phyloP scores from a whole-genome alignment of 2,888 invertebrate genomes.

The Ornithoptera alexandrae region DNA sequence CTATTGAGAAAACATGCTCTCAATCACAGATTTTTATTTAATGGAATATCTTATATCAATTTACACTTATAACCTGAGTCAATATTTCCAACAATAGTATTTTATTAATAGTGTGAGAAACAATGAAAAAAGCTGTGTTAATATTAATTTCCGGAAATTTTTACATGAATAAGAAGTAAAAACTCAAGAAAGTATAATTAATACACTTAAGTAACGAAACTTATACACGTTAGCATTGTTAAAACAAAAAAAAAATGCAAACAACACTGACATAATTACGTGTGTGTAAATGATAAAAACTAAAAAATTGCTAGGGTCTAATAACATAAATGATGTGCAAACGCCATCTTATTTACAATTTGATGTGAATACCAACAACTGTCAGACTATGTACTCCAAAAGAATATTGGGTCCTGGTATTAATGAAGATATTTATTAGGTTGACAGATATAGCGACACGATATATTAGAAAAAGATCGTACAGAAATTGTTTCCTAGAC shows the following conservation, averaged over 20 bases:
- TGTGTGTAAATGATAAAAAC: neutral
- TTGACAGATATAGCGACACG: no score
- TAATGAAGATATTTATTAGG: no score
- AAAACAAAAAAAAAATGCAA: neutral
- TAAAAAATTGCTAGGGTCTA: neutral
- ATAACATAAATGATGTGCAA: neutral
- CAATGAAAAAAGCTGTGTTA: neutral
- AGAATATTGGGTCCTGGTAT: no score
- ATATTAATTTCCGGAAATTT: neutral
- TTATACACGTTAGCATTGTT: neutral
- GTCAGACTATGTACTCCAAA: no score
- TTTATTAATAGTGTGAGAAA: no score
- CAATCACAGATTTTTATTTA: neutral
- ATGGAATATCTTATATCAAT: neutral
- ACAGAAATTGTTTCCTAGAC: no score
- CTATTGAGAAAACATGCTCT: no score
- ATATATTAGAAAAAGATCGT: no score
- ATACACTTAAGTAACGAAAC: neutral
- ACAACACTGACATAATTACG: neutral
- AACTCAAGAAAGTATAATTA: neutral
- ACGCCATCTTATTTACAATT: no score
- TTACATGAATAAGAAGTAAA: neutral
- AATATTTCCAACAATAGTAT: no score
- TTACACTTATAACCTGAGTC: no score
- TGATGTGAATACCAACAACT: no score